Evolutionary conservation across 2,113 vertebrate genomes (phyloP).

Genomic region (Ramphastos sulfuratus): DNA sequence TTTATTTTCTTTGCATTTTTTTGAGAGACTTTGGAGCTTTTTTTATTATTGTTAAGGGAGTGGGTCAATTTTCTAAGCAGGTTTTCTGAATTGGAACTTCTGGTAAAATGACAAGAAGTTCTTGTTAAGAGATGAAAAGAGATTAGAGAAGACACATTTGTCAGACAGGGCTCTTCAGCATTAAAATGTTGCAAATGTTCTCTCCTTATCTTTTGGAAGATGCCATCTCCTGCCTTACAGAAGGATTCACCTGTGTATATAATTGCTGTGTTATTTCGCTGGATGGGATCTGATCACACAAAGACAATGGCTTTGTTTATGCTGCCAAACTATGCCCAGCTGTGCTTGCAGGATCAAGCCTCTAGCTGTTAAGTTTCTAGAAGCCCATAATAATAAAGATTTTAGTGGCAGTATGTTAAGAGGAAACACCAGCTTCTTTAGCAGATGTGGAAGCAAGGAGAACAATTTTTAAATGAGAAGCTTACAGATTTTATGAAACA

Average conservation of each 20-base stretch:
- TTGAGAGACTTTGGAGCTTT: neutral
- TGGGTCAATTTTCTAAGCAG: constrained; percentile 19
- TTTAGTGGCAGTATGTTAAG: constrained; percentile 43
- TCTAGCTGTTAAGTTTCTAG: constrained; percentile 27
- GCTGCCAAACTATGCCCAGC: constrained; percentile 43
- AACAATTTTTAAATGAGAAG: constrained; percentile 11
- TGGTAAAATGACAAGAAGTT: neutral
- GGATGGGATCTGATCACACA: constrained; percentile 15
- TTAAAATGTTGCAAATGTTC: constrained; percentile 41
- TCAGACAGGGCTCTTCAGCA: constrained; percentile 5
- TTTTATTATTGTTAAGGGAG: neutral
- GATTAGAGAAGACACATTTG: constrained; percentile 24
- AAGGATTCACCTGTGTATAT: constrained; percentile 35
- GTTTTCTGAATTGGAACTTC: constrained; percentile 1
- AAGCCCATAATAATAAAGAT: constrained; percentile 44
- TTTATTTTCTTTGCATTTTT: constrained; percentile 14
- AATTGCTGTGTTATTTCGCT: constrained; percentile 33
- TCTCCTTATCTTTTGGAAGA: constrained; percentile 20
- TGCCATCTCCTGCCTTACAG: constrained; percentile 12
- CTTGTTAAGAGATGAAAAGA: constrained; percentile 24
- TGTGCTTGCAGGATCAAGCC: constrained; percentile 28
- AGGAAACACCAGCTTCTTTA: neutral
- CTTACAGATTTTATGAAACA: neutral
- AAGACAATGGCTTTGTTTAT: constrained; percentile 52
- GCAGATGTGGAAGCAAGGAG: constrained; percentile 19